Evolutionary conservation across 1,140 invertebrate species (phyloP), one percentile per base, ranked within the genome.

Genomic region (Augochlora pura): DNA sequence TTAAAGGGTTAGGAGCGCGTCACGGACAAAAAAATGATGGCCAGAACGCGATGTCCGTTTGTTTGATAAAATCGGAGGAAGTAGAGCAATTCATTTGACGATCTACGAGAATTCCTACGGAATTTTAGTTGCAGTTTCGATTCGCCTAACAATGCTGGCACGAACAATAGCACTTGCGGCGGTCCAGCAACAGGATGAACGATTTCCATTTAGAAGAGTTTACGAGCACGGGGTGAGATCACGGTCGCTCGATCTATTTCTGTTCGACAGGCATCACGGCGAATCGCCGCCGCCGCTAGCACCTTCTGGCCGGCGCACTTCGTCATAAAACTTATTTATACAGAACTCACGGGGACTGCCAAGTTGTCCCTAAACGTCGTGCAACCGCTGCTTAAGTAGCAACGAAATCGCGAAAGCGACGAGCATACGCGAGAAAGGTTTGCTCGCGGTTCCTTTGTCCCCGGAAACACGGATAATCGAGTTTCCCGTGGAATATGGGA

Each of bases 311-410:
- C 21, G 54, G 3, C 49, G 54, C n/a, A 0, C 54, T 57, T 21
- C n/a, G 54, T 57, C 18, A 57, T 57, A n/a, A 57, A 57, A n/a
- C 54, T 57, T 57, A 57, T 57, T 57, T 57, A 57, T 57, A 57
- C 21, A n/a, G 21, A n/a, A 57, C n/a, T 57, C 54, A 57, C 54
- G 54, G 21, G 21, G 21, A 57, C 54, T 57, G 54, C 54, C 54
- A 57, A 57, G 54, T n/a, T 57, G 54, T 57, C 16, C n/a, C 54
- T 57, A 5, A 57, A 57, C 54, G n/a, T n/a, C 6, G 9, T 57
- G 8, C 18, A n/a, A n/a, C n/a, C 21, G 21, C 21, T 8, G 54
- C 9, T 2, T 57, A 52, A 52, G 21, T 52, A 52, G 21, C 49
- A 52, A 52, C 16, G 16, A 4, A 46, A 18, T 3, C 49, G 49